A percentile compares a stretch with the other conserved stretches of the same genome.
Conservation (phyloP, 2,888 invertebrate genomes). For the Amorpha juglandis region DNA sequence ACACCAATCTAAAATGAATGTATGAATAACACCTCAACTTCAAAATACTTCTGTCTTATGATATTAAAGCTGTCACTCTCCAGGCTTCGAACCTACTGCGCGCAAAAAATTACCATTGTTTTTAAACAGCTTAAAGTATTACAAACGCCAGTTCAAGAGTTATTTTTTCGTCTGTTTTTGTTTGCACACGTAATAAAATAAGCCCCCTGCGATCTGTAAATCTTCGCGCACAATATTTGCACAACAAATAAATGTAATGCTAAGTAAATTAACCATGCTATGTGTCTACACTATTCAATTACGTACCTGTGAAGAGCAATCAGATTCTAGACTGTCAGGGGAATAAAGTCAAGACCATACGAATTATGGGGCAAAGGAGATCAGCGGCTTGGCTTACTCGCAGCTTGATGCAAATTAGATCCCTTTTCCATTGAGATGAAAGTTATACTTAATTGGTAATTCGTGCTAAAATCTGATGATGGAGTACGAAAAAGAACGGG, state of each 20-base stretch:
- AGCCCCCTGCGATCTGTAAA: conserved; percentile 12
- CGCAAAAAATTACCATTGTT: not conserved
- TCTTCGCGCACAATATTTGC: conserved; percentile 6
- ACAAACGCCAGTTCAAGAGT: not conserved
- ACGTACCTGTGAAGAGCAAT: not conserved
- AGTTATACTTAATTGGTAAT: too few species aligned
- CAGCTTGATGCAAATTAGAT: too few species aligned
- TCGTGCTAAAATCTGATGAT: too few species aligned
- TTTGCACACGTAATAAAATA: not conserved
- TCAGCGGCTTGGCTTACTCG: too few species aligned
- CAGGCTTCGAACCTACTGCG: not conserved
- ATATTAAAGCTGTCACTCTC: not conserved
- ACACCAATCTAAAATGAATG: too few species aligned
- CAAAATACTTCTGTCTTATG: not conserved
- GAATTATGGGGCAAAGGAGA: too few species aligned
- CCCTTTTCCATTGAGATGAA: too few species aligned
- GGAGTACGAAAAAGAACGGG: too few species aligned
- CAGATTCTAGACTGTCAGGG: not conserved
- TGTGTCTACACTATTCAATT: not conserved
- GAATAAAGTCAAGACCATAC: too few species aligned
- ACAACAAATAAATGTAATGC: not conserved
- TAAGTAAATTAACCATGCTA: not conserved
- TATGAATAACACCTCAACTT: not conserved
- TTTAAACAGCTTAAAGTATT: not conserved
- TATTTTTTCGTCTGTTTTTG: not conserved